phyloP scores from a whole-genome alignment of 2,797 vertebrate species.

The Atherinosoma microstoma region DNA sequence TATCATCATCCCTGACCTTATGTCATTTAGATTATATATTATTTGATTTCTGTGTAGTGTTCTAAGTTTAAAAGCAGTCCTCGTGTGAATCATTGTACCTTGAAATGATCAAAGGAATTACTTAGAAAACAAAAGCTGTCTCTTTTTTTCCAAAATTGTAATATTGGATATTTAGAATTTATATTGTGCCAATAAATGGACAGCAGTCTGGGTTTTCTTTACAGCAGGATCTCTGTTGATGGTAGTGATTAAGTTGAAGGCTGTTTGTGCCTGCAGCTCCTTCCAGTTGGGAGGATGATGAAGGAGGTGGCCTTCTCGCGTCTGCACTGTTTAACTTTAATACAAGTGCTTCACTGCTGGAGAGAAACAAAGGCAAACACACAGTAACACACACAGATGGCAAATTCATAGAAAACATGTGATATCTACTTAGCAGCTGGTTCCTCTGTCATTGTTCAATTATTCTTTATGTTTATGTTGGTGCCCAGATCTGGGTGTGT shows the following conservation, averaged over 20 bases:
- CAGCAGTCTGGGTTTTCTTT: neutral
- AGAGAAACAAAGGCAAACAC: conserved; percentile 43
- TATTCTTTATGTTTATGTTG: neutral
- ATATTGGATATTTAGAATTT: neutral
- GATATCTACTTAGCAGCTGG: neutral
- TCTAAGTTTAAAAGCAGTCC: no score
- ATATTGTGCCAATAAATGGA: neutral
- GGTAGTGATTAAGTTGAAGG: conserved; percentile 51
- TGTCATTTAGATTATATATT: neutral
- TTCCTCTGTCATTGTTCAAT: neutral
- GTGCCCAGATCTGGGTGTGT: neutral
- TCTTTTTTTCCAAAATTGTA: neutral
- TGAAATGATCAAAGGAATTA: neutral
- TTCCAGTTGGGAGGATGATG: conserved; percentile 49
- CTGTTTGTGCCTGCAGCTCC: conserved; percentile 48
- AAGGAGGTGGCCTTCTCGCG: conserved; percentile 55
- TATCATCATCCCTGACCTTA: neutral
- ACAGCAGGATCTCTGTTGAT: conserved; percentile 41
- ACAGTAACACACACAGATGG: conserved; percentile 18
- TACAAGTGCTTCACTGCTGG: conserved; percentile 43
- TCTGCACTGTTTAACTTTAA: conserved; percentile 70
- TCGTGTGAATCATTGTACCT: no score
- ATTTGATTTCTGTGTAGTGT: neutral
- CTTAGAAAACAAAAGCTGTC: neutral
- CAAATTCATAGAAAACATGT: conserved; percentile 14